phyloP scores from a whole-genome alignment of 2,888 invertebrate species.

The Napeogenes inachia region DNA sequence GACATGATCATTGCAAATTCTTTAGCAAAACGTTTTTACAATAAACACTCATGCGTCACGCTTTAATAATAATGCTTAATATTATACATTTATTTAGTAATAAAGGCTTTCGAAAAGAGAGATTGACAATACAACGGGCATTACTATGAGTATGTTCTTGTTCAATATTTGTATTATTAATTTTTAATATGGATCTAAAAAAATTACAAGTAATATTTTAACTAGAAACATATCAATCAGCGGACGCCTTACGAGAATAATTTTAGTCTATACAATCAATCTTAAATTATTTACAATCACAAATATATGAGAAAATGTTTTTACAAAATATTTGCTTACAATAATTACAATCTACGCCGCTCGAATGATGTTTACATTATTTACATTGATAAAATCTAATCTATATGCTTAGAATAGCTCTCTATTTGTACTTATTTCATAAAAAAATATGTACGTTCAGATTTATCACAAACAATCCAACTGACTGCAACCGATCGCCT shows the following conservation, averaged over 20 bases:
- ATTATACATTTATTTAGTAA: not conserved
- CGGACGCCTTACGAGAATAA: not conserved
- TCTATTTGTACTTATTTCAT: slow-evolving; percentile 74
- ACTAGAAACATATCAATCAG: not conserved
- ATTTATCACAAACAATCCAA: slow-evolving; percentile 69
- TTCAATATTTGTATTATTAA: too few relatives aligned
- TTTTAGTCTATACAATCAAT: slow-evolving; percentile 1
- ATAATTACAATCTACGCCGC: slow-evolving; percentile 36
- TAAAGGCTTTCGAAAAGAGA: too few relatives aligned
- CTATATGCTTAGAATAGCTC: slow-evolving; percentile 48
- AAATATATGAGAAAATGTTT: not conserved
- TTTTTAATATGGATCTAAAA: too few relatives aligned
- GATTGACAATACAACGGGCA: too few relatives aligned
- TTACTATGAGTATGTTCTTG: too few relatives aligned
- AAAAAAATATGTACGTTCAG: slow-evolving; percentile 74
- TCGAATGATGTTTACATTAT: slow-evolving; percentile 58
- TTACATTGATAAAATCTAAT: slow-evolving; percentile 48
- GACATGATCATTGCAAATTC: slow-evolving; percentile 60
- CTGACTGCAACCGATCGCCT: slow-evolving; percentile 65
- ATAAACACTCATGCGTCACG: slow-evolving; percentile 21
- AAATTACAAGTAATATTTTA: too few relatives aligned
- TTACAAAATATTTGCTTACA: slow-evolving; percentile 29
- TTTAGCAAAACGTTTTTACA: slow-evolving; percentile 37
- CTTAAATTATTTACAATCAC: not conserved
- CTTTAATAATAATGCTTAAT: not conserved